A percentile compares a stretch with the other conserved stretches of the same genome.
phyloP scores from a whole-genome alignment of 2,888 invertebrate genomes.

The Antheraea yamamai region DNA sequence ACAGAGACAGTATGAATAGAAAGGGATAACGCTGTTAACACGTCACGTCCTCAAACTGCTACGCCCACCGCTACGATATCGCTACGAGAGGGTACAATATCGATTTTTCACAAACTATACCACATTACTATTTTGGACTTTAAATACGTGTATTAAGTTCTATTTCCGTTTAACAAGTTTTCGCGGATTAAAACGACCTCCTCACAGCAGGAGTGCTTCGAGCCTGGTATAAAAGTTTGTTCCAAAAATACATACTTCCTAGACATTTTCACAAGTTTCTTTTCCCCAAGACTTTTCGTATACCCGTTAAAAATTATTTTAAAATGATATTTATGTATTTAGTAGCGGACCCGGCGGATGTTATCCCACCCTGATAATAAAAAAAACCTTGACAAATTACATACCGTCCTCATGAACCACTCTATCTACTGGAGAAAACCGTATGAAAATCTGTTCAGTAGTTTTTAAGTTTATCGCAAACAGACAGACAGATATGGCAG shows the following conservation, averaged over 20 bases:
- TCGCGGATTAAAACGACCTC: not conserved
- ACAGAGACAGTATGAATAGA: conserved; percentile 35
- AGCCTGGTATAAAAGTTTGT: conserved; percentile 30
- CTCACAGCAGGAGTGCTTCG: conserved; percentile 18
- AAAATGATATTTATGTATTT: no score
- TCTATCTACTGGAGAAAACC: no score
- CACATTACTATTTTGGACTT: not conserved
- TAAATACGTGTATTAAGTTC: not conserved
- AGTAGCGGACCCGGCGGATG: no score
- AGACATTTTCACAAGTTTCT: not conserved
- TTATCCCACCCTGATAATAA: no score
- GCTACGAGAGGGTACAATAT: conserved; percentile 50
- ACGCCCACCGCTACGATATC: conserved; percentile 54
- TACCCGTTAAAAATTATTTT: not conserved
- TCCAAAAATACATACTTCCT: not conserved
- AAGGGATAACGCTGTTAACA: conserved; percentile 38
- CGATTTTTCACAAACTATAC: conserved; percentile 47
- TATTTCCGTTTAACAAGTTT: not conserved
- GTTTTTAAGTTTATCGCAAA: no score
- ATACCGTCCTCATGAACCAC: no score
- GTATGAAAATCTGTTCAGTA: no score
- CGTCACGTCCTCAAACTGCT: conserved; percentile 33
- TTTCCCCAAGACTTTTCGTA: not conserved
- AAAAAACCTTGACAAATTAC: no score
- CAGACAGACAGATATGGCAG: no score